These are phyloP conservation scores for Falco rusticolus DNA, from an alignment of 2,797 vertebrate genomes.

Conservation along the genomic window DNA sequence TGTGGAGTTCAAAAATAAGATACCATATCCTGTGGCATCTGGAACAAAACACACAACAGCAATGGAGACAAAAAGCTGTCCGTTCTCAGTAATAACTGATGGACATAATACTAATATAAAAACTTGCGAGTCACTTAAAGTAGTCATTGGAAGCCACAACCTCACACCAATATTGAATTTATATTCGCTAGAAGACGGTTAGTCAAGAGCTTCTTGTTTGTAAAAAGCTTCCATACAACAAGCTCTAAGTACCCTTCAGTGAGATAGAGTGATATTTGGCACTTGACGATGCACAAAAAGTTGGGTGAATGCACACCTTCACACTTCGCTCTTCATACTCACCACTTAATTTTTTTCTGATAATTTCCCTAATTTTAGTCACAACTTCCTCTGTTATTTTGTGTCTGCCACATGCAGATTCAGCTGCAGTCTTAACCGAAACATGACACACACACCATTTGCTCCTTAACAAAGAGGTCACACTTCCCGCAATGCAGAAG, in stretches of 20 bases:
- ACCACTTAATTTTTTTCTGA: neutral
- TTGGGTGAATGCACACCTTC: neutral
- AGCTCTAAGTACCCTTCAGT: neutral
- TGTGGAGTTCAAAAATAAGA: neutral
- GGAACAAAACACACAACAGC: neutral
- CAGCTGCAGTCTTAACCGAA: neutral
- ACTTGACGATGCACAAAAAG: neutral
- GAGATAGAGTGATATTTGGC: neutral
- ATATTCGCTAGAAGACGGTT: neutral
- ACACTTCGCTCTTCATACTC: neutral
- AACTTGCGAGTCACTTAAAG: neutral
- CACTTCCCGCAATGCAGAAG: neutral
- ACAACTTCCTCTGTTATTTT: neutral
- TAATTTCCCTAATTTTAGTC: neutral
- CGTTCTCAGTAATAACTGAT: neutral
- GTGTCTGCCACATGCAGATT: neutral
- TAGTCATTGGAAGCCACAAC: neutral
- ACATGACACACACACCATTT: fast-evolving
- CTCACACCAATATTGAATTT: neutral
- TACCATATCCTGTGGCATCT: neutral
- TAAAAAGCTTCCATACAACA: neutral
- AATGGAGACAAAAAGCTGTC: neutral
- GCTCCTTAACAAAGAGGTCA: neutral
- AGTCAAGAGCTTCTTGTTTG: neutral
- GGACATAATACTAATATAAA: neutral